These are phyloP conservation scores for Hymenochirus boettgeri DNA, from an alignment of 2,113 vertebrate species.

Conservation along the genomic window DNA sequence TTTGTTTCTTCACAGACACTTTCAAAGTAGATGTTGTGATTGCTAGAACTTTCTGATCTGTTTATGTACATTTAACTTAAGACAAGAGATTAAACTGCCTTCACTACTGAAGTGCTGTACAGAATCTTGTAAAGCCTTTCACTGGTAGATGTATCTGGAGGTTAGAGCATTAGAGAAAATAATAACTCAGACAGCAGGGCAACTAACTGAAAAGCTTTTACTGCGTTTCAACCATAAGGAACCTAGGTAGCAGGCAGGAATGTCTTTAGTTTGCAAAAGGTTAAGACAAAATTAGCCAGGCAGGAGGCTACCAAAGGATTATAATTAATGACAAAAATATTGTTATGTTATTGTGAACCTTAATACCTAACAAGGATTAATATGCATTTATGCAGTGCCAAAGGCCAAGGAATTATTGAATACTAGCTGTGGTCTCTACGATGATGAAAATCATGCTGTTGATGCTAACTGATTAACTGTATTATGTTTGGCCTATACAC, in stretches of 20 bases:
- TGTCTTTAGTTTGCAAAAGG: background rate
- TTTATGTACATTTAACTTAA: too few species aligned
- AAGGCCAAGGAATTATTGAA: background rate
- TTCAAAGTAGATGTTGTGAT: background rate
- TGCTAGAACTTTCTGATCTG: background rate
- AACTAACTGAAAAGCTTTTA: slow-evolving; percentile 7
- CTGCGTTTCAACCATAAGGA: background rate
- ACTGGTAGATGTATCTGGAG: background rate
- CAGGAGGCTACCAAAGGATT: background rate
- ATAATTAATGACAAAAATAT: slow-evolving; percentile 4
- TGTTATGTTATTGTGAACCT: slow-evolving; percentile 1
- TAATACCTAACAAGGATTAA: background rate
- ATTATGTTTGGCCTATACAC: background rate
- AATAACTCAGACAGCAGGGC: background rate
- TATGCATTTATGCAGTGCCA: too few species aligned
- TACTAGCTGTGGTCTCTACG: background rate
- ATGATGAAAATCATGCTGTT: background rate
- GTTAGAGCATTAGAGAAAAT: background rate
- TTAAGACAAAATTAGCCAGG: slow-evolving; percentile 1
- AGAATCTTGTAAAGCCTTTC: background rate
- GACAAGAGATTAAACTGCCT: too few species aligned
- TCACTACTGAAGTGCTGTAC: background rate
- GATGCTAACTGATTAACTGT: background rate
- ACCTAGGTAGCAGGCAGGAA: background rate
- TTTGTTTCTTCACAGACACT: background rate